phyloP scores from a whole-genome alignment of 2,888 invertebrate genomes.

The Brachypterus glaber region DNA sequence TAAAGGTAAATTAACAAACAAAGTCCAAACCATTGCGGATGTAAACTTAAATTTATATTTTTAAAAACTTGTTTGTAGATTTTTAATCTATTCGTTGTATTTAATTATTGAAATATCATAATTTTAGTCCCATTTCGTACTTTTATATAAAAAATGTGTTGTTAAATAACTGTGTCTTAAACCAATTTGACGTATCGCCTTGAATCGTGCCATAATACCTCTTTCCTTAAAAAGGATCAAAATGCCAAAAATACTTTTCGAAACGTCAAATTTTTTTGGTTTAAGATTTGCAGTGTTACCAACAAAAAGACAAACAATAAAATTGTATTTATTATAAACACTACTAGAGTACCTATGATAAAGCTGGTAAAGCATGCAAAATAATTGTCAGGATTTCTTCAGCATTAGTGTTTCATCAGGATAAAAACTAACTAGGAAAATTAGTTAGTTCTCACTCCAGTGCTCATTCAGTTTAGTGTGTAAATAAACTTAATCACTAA shows the following conservation, averaged over 20 bases:
- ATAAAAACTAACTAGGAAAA: too few relatives aligned
- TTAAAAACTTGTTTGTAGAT: not conserved
- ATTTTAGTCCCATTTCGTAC: too few relatives aligned
- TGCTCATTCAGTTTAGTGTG: too few relatives aligned
- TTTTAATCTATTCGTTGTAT: too few relatives aligned
- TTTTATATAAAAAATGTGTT: not conserved
- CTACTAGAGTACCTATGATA: conserved; percentile 43
- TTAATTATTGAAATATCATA: conserved; percentile 3
- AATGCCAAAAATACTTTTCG: conserved; percentile 14
- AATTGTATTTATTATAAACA: conserved; percentile 27
- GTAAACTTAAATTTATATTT: too few relatives aligned
- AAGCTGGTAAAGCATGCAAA: conserved; percentile 36
- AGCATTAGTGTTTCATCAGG: too few relatives aligned
- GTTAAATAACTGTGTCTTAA: conserved; percentile 10
- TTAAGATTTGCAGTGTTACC: not conserved
- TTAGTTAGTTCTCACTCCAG: too few relatives aligned
- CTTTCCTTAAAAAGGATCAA: conserved; percentile 11
- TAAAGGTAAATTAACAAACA: too few relatives aligned
- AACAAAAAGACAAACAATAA: conserved; percentile 22
- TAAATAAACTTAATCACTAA: too few relatives aligned
- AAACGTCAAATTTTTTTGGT: not conserved
- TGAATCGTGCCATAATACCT: too few relatives aligned
- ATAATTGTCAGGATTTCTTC: conserved; percentile 33
- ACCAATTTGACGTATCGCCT: too few relatives aligned
- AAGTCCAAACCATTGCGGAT: too few relatives aligned